Conservation (phyloP, 2,113 vertebrate species). For the Malurus cyaneus region DNA sequence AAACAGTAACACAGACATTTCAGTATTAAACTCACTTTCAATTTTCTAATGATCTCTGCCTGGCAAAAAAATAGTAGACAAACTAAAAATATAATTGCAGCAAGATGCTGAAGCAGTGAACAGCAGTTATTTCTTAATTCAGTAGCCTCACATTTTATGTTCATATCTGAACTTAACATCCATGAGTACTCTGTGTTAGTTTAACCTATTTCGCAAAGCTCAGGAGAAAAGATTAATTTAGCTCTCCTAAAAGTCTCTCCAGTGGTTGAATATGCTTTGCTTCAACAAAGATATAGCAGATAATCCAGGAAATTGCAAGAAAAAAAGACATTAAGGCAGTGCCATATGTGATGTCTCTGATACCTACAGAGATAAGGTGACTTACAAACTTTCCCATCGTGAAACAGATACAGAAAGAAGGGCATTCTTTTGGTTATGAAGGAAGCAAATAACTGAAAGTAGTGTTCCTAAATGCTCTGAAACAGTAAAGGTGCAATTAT, state of each 20-base stretch:
- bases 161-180: slow-evolving; percentile 9
- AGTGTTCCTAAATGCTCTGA: not conserved
- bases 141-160: slow-evolving; percentile 2
- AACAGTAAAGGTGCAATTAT: not conserved
- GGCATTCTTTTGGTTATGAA: not conserved
- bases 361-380: slow-evolving; percentile 3
- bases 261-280: not conserved
- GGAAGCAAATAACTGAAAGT: not conserved
- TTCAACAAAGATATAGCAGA: not conserved
- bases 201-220: slow-evolving; percentile 42
- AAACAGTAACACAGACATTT: not conserved
- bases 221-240: slow-evolving; percentile 17
- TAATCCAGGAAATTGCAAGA: slow-evolving; percentile 41
- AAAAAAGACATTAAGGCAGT: not conserved
- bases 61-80: not conserved
- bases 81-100: slow-evolving; percentile 4
- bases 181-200: not conserved
- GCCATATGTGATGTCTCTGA: slow-evolving; percentile 18
- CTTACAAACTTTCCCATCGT: not conserved
- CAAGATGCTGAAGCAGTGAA: slow-evolving; percentile 20
- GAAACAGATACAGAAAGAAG: not conserved
- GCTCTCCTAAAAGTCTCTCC: not conserved
- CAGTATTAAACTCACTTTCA: not conserved
- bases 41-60: slow-evolving; percentile 13
- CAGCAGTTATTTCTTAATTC: slow-evolving; percentile 3